Conservation (phyloP, 2,888 invertebrate species). For the Diplolepis rosae region DNA sequence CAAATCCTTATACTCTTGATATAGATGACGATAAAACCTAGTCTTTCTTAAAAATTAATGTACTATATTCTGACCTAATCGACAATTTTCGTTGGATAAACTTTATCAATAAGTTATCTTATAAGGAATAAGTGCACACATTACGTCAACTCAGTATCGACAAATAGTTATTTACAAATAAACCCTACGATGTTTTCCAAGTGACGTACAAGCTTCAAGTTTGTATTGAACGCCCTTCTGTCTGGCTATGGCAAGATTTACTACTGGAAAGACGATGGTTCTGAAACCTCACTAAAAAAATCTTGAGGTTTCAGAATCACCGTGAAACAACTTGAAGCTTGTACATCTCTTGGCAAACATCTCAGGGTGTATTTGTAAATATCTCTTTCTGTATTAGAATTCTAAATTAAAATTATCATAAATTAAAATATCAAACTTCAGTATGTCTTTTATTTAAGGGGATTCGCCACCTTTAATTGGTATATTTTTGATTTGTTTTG, state of each 20-base stretch:
- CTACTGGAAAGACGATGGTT: constrained; percentile 13
- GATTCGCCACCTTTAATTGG: too few species aligned
- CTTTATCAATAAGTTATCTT: constrained; percentile 14
- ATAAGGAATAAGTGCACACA: not conserved
- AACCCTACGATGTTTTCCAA: constrained; percentile 18
- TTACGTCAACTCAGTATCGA: not conserved
- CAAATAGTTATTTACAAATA: constrained; percentile 23
- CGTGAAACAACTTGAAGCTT: constrained; percentile 7
- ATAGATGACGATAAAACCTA: not conserved
- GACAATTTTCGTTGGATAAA: constrained; percentile 22
- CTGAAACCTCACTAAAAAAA: constrained; percentile 6
- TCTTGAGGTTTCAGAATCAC: not conserved
- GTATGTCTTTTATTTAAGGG: too few species aligned
- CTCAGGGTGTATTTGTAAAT: constrained; percentile 21
- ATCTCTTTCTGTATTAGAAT: too few species aligned
- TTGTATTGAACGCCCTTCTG: constrained; percentile 18
- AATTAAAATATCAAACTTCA: too few species aligned
- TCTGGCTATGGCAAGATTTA: not conserved
- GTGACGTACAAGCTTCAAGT: constrained; percentile 1
- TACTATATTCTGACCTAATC: constrained; percentile 4
- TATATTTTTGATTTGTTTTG: too few species aligned
- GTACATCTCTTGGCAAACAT: constrained; percentile 15
- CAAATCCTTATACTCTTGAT: not conserved
- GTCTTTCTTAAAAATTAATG: not conserved
- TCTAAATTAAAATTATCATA: too few species aligned